Conservation (phyloP, 2,797 vertebrate species). For the Cuniculus paca region DNA sequence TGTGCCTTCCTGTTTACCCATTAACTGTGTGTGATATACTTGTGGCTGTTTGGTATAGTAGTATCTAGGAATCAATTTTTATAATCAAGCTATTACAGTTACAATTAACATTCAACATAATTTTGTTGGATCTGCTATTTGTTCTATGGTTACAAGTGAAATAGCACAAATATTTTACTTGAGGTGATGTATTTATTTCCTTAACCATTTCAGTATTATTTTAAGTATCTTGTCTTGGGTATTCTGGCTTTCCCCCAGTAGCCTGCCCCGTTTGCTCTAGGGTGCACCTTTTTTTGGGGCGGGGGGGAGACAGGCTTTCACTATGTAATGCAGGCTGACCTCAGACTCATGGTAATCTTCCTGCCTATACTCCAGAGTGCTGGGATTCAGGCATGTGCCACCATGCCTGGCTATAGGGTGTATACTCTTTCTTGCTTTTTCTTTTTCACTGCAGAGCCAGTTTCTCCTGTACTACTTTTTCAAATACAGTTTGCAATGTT, state of each 20-base stretch:
- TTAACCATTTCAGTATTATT: not conserved
- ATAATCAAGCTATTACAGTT: not conserved
- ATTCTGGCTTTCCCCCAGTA: too few species aligned
- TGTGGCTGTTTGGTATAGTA: not conserved
- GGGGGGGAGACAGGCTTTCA: not conserved
- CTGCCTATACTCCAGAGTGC: too few species aligned
- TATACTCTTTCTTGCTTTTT: too few species aligned
- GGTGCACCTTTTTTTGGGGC: too few species aligned
- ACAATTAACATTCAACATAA: not conserved
- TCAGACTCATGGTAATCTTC: too few species aligned
- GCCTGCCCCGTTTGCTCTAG: too few species aligned
- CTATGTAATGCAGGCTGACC: too few species aligned
- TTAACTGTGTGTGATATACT: not conserved
- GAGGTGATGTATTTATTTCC: not conserved
- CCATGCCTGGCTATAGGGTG: too few species aligned
- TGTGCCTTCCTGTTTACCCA: not conserved
- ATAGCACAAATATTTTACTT: constrained; percentile 47
- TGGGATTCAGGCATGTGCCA: too few species aligned
- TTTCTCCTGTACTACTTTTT: too few species aligned
- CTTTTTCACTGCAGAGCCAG: not conserved
- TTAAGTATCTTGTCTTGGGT: not conserved
- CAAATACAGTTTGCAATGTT: not conserved
- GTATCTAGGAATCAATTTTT: not conserved
- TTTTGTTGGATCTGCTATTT: constrained; percentile 7
- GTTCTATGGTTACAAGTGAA: not conserved